Conservation (phyloP, 1,140 invertebrate species). For the Brachionus manjavacas region DNA sequence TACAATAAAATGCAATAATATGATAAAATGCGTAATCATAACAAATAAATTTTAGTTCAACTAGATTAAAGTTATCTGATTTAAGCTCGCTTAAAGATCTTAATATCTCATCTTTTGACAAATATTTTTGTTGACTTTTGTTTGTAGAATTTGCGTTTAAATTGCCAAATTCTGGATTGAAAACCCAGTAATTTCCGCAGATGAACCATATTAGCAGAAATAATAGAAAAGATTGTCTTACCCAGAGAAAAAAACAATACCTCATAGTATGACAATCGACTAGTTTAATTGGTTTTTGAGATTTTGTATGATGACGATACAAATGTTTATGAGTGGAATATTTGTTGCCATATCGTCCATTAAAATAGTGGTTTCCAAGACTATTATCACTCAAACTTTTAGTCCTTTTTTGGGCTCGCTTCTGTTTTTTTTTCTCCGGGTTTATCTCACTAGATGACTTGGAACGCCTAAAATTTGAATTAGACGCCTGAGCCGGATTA, state of each 20-base stretch:
- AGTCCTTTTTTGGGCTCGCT: not conserved
- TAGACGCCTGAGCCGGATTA: not conserved
- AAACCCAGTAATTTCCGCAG: conserved; percentile 29
- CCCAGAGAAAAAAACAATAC: not conserved
- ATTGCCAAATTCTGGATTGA: not conserved
- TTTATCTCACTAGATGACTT: not conserved
- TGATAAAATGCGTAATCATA: conserved; percentile 5
- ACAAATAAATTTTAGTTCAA: not conserved
- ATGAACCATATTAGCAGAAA: conserved; percentile 12
- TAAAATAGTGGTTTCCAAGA: not conserved
- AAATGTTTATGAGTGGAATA: conserved; percentile 3
- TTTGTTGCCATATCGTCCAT: not conserved
- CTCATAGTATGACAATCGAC: conserved; percentile 2
- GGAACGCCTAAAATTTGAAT: not conserved
- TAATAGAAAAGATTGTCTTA: not conserved
- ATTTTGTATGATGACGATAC: conserved; percentile 16
- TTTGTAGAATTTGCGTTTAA: not conserved
- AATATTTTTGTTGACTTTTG: not conserved
- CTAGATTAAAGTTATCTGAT: not conserved
- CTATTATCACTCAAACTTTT: not conserved
- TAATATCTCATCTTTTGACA: not conserved
- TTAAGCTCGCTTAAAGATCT: not conserved
- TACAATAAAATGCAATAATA: not conserved
- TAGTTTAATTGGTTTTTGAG: not conserved
- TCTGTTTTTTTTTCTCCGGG: not conserved